Evolutionary conservation across 2,888 invertebrate genomes (phyloP), one percentile per base, ranked within the genome.

Genomic region (Ernsta delagoae): DNA sequence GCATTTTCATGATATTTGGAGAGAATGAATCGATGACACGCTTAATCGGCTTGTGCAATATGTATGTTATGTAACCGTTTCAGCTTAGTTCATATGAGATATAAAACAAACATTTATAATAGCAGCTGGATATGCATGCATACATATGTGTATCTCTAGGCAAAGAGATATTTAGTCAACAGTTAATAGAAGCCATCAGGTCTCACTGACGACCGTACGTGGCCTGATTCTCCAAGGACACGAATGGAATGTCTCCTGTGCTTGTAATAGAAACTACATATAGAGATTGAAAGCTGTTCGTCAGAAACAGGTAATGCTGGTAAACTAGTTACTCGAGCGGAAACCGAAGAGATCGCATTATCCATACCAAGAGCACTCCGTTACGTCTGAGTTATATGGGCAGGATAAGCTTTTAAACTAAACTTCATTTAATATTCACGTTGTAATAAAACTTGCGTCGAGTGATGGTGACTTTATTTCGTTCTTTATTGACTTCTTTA

Each of bases 261-360:
- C 41, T 56, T n/a, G n/a, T n/a, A n/a, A n/a, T n/a, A n/a, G n/a
- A n/a, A n/a, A n/a, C n/a, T n/a, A n/a, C n/a, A n/a, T n/a, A n/a
- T n/a, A n/a, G n/a, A n/a, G n/a, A n/a, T n/a, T n/a, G n/a, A n/a
- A n/a, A n/a, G n/a, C n/a, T n/a, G n/a, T n/a, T n/a, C n/a, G n/a
- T n/a, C n/a, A n/a, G n/a, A n/a, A n/a, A n/a, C n/a, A 62, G 61
- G 54, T 61, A 67, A 67, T 56, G 62, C 57, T 56, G 50, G 62
- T 41, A 62, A 62, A 62, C 62, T 57, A 57, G 62, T 68, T 57
- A 68, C 57, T 62, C 61, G 68, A 39, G 56, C 57, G 68, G 45
- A 67, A 67, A 50, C 56, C 61, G 57, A 57, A 62, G 57, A 68
- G 43, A 62, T 68, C 48, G 56, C 39, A 57, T 68, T 68, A 67